Conservation (phyloP, 1,140 invertebrate species). For the Drosophila mauritiana region DNA sequence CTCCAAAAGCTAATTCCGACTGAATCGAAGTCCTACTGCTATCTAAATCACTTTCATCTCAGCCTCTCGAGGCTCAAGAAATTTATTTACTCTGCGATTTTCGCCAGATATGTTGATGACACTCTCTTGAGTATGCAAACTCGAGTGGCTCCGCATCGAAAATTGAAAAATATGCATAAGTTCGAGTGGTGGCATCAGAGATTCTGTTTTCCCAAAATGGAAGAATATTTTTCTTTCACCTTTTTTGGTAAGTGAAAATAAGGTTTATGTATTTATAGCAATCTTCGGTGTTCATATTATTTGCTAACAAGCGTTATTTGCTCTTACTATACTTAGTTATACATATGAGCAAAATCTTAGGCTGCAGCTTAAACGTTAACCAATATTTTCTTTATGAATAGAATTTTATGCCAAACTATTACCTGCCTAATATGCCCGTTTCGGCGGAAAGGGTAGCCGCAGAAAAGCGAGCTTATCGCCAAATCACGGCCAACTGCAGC, state of each 20-base stretch:
- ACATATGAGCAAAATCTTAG: too few species aligned
- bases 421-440: conserved; percentile 3
- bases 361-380: background rate
- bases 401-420: background rate
- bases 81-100: conserved; percentile 38
- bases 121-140: conserved; percentile 38
- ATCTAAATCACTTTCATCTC: conserved; percentile 17
- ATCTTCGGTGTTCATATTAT: too few species aligned
- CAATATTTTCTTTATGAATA: too few species aligned
- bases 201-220: background rate
- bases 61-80: conserved; percentile 1
- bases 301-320: too few species aligned
- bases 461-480: conserved; percentile 43
- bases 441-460: conserved; percentile 1
- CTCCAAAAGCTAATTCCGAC: conserved; percentile 13
- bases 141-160: conserved; percentile 10
- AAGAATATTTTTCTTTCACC: background rate
- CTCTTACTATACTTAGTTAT: too few species aligned
- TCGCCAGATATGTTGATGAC: conserved; percentile 28
- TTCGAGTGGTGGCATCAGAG: background rate
- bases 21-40: conserved; percentile 9
- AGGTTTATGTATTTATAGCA: too few species aligned
- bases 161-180: conserved; percentile 11
- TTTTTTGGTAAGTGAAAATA: too few species aligned
- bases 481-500: conserved; percentile 50